Evolutionary conservation across 2,113 vertebrate species (phyloP).

Genomic region (Sapajus apella): DNA sequence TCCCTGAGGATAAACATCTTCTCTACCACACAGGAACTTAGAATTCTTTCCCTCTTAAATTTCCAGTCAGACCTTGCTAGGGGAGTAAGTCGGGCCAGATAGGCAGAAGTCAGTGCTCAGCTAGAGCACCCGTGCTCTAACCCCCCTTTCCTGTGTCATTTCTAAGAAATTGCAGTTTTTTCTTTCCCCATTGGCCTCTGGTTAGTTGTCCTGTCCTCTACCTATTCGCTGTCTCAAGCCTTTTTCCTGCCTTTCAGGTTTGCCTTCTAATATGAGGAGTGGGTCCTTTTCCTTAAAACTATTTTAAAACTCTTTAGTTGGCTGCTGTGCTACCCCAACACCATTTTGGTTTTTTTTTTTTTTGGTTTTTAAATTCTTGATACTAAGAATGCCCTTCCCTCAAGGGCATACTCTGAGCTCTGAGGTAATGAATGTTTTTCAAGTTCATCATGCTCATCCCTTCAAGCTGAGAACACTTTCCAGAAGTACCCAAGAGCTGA

Average conservation of each 20-base stretch:
- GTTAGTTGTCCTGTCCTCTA: neutral
- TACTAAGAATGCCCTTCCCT: constrained; percentile 42
- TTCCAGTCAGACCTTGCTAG: neutral
- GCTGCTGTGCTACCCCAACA: neutral
- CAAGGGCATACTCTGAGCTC: constrained; percentile 38
- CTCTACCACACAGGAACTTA: neutral
- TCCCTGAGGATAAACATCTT: neutral
- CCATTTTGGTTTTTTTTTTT: no score
- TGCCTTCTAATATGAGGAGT: neutral
- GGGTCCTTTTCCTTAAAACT: constrained; percentile 33
- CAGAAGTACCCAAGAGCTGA: constrained; percentile 56
- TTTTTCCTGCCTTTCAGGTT: constrained; percentile 10
- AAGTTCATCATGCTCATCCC: constrained; percentile 9
- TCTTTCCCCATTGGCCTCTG: neutral
- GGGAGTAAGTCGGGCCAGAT: neutral
- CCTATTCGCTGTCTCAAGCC: neutral
- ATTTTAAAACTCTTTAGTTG: constrained; percentile 36
- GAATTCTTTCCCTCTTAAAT: neutral
- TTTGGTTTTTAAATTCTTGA: neutral
- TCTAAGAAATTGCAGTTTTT: neutral
- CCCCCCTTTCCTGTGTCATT: neutral
- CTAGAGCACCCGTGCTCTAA: neutral
- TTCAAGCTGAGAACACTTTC: constrained; percentile 51
- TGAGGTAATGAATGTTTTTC: constrained; percentile 52
- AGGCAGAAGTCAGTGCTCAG: neutral